A percentile compares a stretch with the other conserved stretches of the same genome.
These are phyloP conservation scores for Drosophila acutilabella DNA, from an alignment of 2,888 invertebrate genomes.

Conservation along the genomic window DNA sequence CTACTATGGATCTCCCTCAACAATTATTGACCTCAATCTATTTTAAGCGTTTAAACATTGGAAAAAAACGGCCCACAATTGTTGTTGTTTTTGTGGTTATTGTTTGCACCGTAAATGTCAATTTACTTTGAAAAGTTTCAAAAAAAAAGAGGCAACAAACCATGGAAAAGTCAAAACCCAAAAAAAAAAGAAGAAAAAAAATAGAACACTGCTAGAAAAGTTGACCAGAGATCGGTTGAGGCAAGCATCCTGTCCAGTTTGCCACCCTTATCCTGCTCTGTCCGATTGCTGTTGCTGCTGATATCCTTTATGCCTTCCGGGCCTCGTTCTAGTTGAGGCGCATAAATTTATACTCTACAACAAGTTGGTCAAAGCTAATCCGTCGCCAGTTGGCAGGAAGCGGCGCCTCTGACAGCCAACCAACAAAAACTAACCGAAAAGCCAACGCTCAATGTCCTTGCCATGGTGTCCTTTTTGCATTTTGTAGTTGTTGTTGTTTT, in stretches of 20 bases:
- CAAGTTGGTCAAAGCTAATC: conserved; percentile 64
- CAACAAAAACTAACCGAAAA: conserved; percentile 57
- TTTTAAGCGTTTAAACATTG: conserved; percentile 56
- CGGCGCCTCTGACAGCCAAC: conserved; percentile 60
- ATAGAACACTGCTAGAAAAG: conserved; percentile 13
- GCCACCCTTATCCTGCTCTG: neutral
- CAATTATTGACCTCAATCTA: conserved; percentile 72
- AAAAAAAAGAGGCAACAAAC: conserved; percentile 39
- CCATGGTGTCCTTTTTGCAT: conserved; percentile 18
- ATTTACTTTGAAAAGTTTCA: conserved; percentile 34
- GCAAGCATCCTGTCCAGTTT: conserved; percentile 29
- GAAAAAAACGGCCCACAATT: conserved; percentile 7
- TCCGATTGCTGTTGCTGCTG: conserved; percentile 35
- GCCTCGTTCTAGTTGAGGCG: conserved; percentile 32
- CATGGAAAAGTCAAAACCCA: conserved; percentile 4
- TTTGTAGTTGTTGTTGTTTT: conserved; percentile 10
- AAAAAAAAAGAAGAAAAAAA: neutral
- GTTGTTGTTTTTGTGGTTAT: conserved; percentile 11
- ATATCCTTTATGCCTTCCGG: conserved; percentile 69
- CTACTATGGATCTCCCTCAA: conserved; percentile 42
- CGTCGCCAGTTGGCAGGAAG: conserved; percentile 58
- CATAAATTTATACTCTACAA: conserved; percentile 65
- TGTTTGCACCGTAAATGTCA: conserved; percentile 45
- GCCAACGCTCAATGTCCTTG: conserved; percentile 42
- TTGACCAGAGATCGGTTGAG: conserved; percentile 60